Evolutionary conservation across 2,797 vertebrate species (phyloP), one percentile per base, ranked within the genome.

Genomic region (Anisognathus igniventris): DNA sequence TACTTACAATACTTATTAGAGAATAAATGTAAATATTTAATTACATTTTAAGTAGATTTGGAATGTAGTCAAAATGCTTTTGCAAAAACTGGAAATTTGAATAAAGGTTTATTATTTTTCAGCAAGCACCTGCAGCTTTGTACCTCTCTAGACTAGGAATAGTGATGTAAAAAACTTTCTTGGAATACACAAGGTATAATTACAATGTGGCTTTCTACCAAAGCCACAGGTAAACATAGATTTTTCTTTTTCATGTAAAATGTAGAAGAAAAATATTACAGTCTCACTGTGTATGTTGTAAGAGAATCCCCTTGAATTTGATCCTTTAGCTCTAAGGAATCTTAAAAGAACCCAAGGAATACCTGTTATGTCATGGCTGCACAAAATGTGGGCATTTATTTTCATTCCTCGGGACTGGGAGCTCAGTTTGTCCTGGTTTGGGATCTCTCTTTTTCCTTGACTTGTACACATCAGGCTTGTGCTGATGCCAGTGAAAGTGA

Each of bases 11-110:
- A 73, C 81, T 90, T 94, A 80, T 24, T 95, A 74, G 51, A 86
- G 27, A 84, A 87, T 56, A 90, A 92, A 75, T 92, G 81, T 92
- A 93, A 96, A 94, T 90, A 93, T 86, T 94, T 91, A 85, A 93
- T 93, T 94, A 39, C 54, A 50, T 83, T 96, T 96, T 45, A 93
- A 90, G 30, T 72, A 72, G 73, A 73, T 62, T 40, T 92, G 66
- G 73, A 93, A 91, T 90, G 86, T 47, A 80, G 58, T 92, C 68
- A 90, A 90, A 94, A 80, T 66, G 22, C 39, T 89, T 91, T 86
- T 91, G 53, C 66, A 75, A 81, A 90, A 96, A 7, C 31, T 73
- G 37, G 33, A 54, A 44, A 70, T 83, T 84, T 88, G 78, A 96
- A 81, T 95, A 91, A 92, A 97, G 54, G 14, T 35, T 62, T 91